phyloP scores from a whole-genome alignment of 2,888 invertebrate species.

The Calliscelio sp. region DNA sequence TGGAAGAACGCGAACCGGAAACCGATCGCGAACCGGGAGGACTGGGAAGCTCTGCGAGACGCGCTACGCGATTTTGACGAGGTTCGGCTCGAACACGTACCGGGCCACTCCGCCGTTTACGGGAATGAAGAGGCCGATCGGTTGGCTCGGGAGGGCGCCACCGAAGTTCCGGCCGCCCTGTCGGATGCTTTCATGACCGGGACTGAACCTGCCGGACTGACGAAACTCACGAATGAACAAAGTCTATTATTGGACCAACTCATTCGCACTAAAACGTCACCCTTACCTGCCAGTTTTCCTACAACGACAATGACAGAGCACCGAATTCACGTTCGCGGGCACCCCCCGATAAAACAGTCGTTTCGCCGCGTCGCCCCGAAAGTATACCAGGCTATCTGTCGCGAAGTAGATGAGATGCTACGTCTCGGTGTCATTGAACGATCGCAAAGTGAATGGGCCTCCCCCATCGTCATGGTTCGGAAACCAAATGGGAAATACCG shows the following conservation, averaged over 20 bases:
- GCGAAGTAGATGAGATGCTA: not conserved
- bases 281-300: not conserved
- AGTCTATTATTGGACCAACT: not conserved
- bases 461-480: not conserved
- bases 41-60: not conserved
- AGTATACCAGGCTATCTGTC: not conserved
- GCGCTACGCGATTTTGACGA: not conserved
- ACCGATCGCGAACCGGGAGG: not conserved
- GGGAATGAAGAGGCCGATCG: conserved; percentile 16
- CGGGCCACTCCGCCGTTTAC: not conserved
- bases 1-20: conserved; percentile 34
- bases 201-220: not conserved
- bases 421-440: not conserved
- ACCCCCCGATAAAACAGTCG: not conserved
- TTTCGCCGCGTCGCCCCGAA: not conserved
- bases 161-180: not conserved
- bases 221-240: not conserved
- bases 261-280: not conserved
- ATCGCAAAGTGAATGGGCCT: conserved; percentile 37
- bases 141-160: not conserved
- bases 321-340: not conserved
- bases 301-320: not conserved
- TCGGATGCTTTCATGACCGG: not conserved
- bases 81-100: not conserved
- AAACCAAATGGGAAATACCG: conserved; percentile 22